These are phyloP conservation scores for Aspiorhynchus laticeps DNA, from an alignment of 2,113 vertebrate genomes.

Conservation along the genomic window DNA sequence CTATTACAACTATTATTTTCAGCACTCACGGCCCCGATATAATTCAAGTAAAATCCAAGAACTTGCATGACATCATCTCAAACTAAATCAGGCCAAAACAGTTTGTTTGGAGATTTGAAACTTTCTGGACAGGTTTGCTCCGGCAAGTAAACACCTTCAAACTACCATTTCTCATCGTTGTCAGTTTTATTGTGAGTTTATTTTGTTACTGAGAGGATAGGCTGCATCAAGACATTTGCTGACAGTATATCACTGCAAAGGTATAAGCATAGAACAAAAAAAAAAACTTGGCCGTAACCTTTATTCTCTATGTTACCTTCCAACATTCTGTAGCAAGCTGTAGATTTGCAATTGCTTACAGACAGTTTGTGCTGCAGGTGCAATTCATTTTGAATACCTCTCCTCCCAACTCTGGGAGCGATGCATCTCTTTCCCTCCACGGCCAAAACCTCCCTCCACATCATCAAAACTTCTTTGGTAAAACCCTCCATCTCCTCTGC, in stretches of 20 bases:
- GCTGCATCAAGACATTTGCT: not conserved
- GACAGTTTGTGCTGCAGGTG: not conserved
- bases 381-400: conserved; percentile 78
- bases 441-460: conserved; percentile 94
- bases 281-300: not conserved
- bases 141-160: no score
- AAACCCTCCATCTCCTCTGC: conserved; percentile 96
- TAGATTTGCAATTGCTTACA: not conserved
- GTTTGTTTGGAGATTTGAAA: no score
- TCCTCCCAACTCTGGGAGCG: conserved; percentile 99
- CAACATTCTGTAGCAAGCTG: not conserved
- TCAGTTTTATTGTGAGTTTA: not conserved
- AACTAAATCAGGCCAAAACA: no score
- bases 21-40: not conserved
- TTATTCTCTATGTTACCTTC: not conserved
- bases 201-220: not conserved
- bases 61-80: no score
- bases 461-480: conserved; percentile 99
- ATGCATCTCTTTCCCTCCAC: conserved; percentile 94
- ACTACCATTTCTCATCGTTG: not conserved
- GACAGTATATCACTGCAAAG: not conserved
- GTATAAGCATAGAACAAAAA: not conserved
- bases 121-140: no score
- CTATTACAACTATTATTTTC: not conserved
- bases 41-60: no score